Evolutionary conservation across 2,113 vertebrate genomes (phyloP), one percentile per base, ranked within the genome.

Genomic region (Leptobrachium leishanense): DNA sequence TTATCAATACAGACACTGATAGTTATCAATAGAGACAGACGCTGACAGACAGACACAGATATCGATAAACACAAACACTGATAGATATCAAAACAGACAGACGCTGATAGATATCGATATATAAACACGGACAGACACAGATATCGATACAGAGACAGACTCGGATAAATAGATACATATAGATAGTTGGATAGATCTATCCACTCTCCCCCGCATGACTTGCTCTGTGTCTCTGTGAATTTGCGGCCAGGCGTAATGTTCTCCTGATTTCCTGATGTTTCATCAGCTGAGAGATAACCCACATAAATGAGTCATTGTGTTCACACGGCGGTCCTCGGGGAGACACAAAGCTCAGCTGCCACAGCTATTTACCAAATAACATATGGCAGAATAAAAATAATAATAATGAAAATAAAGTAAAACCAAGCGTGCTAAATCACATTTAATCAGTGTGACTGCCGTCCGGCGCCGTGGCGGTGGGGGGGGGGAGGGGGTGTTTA

Each of bases 321-420:
- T 79, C 77, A 57, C 70, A 72, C 71, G 15, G 44, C 20, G 62
- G 53, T 73, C 77, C 77, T 43, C 44, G n/a, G 77, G 70, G 70
- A 73, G 46, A 20, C 50, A 12, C 6, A 46, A n/a, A 42, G 59
- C 70, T 73, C 77, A 80, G 77, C 77, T 80, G 77, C 40, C 44
- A 42, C 77, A 54, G 70, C 77, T 80, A 80, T 74, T 80, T 80
- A 80, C 70, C 77, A 80, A 80, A 80, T 74, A 74, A 68, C 71
- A 73, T 80, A 80, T 80, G 77, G 77, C 71, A 1, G 54, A 73
- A 72, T 67, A 80, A 80, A 80, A 80, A 73, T 80, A 66, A 63
- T 59, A 73, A 80, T 74, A 73, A 66, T 73, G 70, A 62, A n/a
- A 41, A 67, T 50, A 54, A 55, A 68, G 77, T 20, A 72, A 74